phyloP scores from a whole-genome alignment of 2,797 vertebrate species.

The Rhabdomys pumilio region DNA sequence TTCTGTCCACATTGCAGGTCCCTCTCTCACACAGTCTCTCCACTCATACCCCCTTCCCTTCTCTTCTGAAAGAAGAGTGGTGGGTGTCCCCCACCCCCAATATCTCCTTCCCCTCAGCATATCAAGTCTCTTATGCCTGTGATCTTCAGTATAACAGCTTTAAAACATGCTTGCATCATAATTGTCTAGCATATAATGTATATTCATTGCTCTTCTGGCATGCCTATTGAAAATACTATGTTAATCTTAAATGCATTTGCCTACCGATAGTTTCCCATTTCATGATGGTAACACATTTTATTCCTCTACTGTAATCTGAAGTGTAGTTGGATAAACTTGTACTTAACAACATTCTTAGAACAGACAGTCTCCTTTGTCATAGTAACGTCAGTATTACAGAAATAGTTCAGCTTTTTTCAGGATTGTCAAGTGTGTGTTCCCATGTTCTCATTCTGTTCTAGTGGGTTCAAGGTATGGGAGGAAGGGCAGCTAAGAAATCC shows the following conservation, averaged over 20 bases:
- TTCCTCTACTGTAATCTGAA: conserved; percentile 5
- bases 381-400: background rate
- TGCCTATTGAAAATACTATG: background rate
- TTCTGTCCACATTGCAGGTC: background rate
- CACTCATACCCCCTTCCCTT: background rate
- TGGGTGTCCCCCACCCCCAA: accelerated
- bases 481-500: background rate
- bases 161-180: background rate
- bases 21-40: background rate
- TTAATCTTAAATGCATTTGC: conserved; percentile 23
- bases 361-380: background rate
- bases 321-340: background rate
- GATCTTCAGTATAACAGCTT: background rate
- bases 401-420: background rate
- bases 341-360: background rate
- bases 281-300: background rate
- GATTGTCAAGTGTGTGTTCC: background rate
- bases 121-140: background rate
- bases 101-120: background rate
- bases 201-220: background rate
- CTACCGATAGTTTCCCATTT: background rate
- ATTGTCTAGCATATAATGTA: background rate
- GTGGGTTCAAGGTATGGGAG: background rate
- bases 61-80: background rate
- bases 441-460: background rate